Evolutionary conservation across 2,113 vertebrate species (phyloP), one percentile per base, ranked within the genome.

Genomic region (Hippolais icterina): DNA sequence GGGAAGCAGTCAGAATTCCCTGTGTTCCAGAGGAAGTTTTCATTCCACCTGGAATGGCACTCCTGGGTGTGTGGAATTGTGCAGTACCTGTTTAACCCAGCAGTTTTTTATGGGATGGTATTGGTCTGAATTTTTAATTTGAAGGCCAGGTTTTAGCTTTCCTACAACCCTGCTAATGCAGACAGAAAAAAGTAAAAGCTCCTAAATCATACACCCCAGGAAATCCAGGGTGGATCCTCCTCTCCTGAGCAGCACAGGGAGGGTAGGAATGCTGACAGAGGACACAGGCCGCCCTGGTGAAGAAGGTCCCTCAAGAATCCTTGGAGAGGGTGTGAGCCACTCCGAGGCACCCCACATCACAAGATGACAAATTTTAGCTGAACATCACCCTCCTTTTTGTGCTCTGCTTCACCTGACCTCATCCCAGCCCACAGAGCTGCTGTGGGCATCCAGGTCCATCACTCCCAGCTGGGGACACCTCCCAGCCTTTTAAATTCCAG

Each of bases 261-360:
- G 4, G 11, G 13, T 1, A 33, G 37, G 9, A 35, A 21, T 23
- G 33, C 44, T 64, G 17, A 41, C 78, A 59, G 46, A 52, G 23
- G 23, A 35, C 53, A 57, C 0, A 1, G 57, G 9, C 15, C 25
- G 53, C 15, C 3, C 21, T 39, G 6, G 28, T 23, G 49, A 69
- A 35, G 35, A 19, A 11, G 8, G 9, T 57, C 29, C 49, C 25
- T 28, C 19, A 25, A 41, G 53, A 68, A 39, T 12, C 54, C 68
- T 65, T 24, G 15, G 24, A 37, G 42, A 89, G 17, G 2, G 8
- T 5, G 4, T 19, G 31, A 66, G 21, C 52, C 17, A 3, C 23
- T 42, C 74, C 0, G 0, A 72, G 53, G 22, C 61, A 68, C 35
- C 60, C 84, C 53, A 12, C 27, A 9, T 6, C 3, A 2, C 0